These are phyloP conservation scores for Himalopsyche tibetana DNA, from an alignment of 2,888 invertebrate species.

Conservation along the genomic window DNA sequence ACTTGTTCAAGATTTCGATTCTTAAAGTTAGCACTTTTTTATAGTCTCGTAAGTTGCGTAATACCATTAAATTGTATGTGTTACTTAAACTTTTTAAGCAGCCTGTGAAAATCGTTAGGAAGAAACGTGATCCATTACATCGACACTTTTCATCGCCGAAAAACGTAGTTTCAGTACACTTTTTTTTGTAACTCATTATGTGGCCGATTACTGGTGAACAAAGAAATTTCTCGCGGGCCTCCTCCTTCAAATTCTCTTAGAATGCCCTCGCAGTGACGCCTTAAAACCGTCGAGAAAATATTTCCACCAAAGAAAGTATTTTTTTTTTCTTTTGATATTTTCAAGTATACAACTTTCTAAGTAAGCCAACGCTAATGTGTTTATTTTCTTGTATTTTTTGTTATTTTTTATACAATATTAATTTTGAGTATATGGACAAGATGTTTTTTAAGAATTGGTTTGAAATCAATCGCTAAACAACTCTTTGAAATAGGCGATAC, in stretches of 20 bases:
- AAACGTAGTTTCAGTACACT: constrained; percentile 22
- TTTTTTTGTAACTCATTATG: constrained; percentile 37
- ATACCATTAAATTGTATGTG: constrained; percentile 2
- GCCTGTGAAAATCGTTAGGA: not conserved
- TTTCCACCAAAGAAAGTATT: no score
- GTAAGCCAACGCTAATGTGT: no score
- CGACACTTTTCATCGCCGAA: constrained; percentile 36
- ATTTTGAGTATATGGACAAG: no score
- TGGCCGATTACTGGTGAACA: constrained; percentile 47
- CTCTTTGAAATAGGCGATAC: no score
- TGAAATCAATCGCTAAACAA: no score
- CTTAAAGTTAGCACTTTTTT: not conserved
- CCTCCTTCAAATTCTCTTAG: constrained; percentile 36
- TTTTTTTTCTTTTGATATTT: no score
- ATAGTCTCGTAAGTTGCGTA: not conserved
- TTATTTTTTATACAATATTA: no score
- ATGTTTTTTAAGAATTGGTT: no score
- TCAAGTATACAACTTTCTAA: no score
- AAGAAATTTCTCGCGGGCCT: constrained; percentile 41
- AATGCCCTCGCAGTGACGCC: constrained; percentile 17
- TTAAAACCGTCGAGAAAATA: not conserved
- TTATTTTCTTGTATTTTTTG: no score
- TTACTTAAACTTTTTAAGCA: not conserved
- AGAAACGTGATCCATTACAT: constrained; percentile 37
- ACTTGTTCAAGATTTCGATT: no score